Evolutionary conservation across 2,797 vertebrate species (phyloP).

Genomic region (Malurus leucopterus): DNA sequence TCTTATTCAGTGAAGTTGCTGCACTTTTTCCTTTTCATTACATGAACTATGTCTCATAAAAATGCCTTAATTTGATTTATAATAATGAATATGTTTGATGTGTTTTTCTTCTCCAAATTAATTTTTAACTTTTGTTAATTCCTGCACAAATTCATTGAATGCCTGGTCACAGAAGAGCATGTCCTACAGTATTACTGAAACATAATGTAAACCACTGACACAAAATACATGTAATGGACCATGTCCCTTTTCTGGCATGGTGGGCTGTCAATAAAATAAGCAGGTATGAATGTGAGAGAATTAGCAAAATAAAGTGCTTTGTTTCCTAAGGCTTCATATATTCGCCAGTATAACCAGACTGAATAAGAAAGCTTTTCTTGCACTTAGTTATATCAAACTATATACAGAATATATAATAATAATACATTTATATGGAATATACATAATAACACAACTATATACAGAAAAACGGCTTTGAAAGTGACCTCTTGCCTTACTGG

Average conservation of each 20-base stretch:
- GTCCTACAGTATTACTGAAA: neutral
- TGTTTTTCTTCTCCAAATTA: neutral
- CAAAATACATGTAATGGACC: neutral
- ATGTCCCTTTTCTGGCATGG: neutral
- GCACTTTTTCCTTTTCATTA: neutral
- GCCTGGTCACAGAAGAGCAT: neutral
- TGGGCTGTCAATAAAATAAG: neutral
- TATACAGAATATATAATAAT: fast-evolving
- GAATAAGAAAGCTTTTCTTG: neutral
- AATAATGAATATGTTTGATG: neutral
- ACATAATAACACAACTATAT: neutral
- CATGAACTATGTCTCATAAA: neutral
- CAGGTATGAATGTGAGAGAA: neutral
- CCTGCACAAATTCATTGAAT: conserved; percentile 2
- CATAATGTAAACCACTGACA: neutral
- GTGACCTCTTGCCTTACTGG: neutral
- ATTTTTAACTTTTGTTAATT: neutral
- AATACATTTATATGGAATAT: neutral
- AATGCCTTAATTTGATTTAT: conserved; percentile 8
- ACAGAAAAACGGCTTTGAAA: neutral
- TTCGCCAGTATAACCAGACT: neutral
- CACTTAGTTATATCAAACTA: neutral
- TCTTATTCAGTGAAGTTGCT: neutral
- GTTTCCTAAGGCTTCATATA: neutral
- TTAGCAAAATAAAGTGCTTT: conserved; percentile 7